These are phyloP conservation scores for Cyphomyrmex costatus DNA, from an alignment of 1,140 invertebrate species.

Conservation along the genomic window DNA sequence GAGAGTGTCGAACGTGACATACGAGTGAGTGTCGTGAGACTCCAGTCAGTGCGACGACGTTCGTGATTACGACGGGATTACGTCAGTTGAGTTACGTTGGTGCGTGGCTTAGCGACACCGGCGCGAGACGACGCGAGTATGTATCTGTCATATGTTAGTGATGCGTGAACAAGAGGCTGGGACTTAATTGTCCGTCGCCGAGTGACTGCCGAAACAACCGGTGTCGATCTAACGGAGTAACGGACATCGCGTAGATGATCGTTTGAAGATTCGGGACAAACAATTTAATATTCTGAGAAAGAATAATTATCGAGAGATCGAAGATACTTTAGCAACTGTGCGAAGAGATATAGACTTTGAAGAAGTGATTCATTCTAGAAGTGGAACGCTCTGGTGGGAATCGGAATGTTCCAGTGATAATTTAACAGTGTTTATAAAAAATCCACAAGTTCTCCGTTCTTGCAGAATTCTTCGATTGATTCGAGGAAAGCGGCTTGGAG, in stretches of 20 bases:
- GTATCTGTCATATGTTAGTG: background rate
- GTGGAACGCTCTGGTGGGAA: background rate
- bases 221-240: background rate
- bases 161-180: conserved; percentile 37
- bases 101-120: conserved; percentile 1
- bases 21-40: conserved; percentile 63
- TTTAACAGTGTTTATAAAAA: conserved; percentile 3
- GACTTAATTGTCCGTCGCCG: conserved; percentile 3
- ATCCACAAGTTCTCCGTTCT: background rate
- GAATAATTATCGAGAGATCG: no score
- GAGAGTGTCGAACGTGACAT: conserved; percentile 56
- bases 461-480: conserved; percentile 15
- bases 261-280: no score
- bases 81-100: conserved; percentile 29
- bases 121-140: background rate
- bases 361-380: no score
- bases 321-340: background rate
- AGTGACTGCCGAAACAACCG: conserved; percentile 1
- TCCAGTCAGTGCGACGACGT: conserved; percentile 47
- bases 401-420: conserved; percentile 13
- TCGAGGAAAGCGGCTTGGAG: conserved; percentile 10
- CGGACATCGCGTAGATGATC: background rate
- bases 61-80: conserved; percentile 39
- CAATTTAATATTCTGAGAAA: no score
- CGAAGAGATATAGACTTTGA: background rate